Percentiles rank a stretch among this genome's conserved stretches.
phyloP scores from a whole-genome alignment of 2,888 invertebrate species.

The Blastobasis lacticolella region DNA sequence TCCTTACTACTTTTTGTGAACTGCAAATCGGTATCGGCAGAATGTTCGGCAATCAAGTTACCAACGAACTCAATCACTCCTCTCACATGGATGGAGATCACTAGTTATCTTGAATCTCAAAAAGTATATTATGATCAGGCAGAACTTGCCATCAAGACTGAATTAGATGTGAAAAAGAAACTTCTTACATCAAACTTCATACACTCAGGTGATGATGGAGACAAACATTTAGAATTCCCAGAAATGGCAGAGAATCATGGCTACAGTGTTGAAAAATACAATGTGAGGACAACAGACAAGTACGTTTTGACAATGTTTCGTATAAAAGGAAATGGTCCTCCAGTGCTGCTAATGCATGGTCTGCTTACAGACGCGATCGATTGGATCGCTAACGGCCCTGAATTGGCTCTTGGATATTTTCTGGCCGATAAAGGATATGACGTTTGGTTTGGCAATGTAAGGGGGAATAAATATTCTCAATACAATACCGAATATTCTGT shows the following conservation, averaged over 20 bases:
- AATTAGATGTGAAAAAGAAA: too few species aligned
- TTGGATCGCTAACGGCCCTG: slow-evolving; percentile 77
- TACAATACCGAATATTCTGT: slow-evolving; percentile 47
- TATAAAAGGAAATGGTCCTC: slow-evolving; percentile 25
- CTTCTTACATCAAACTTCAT: too few species aligned
- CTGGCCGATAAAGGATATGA: slow-evolving; percentile 76
- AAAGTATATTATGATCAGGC: too few species aligned
- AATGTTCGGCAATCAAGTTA: too few species aligned
- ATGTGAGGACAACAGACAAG: slow-evolving; percentile 20
- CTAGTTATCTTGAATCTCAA: too few species aligned
- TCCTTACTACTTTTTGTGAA: too few species aligned
- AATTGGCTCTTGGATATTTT: slow-evolving; percentile 70
- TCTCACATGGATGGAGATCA: too few species aligned
- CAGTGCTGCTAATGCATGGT: slow-evolving; percentile 82
- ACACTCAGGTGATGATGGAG: neutral
- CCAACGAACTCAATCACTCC: too few species aligned
- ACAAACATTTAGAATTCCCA: slow-evolving; percentile 29
- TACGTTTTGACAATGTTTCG: slow-evolving; percentile 18
- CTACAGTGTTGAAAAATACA: slow-evolving; percentile 12
- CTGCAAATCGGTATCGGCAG: too few species aligned
- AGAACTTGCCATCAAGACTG: too few species aligned
- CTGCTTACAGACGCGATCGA: slow-evolving; percentile 79
- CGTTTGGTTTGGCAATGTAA: slow-evolving; percentile 84
- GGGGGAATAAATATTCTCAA: slow-evolving; percentile 79
- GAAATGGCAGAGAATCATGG: slow-evolving; percentile 3